phyloP scores from a whole-genome alignment of 2,888 invertebrate genomes.

The Vesta saturnalis region DNA sequence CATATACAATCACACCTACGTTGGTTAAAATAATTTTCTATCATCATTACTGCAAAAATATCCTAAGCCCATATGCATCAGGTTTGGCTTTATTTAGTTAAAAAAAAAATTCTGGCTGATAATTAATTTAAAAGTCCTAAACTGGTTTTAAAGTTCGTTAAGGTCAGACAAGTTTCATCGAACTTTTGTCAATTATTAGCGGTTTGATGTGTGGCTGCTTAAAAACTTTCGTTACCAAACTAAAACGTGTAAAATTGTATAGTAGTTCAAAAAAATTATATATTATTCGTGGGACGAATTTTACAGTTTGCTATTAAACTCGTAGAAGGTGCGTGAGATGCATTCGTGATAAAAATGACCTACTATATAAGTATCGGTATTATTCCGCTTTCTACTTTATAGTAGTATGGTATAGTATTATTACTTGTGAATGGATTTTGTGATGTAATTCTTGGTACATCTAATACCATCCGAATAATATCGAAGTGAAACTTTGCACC shows the following conservation, averaged over 20 bases:
- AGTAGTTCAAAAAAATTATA: conserved; percentile 11
- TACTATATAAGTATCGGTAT: conserved; percentile 46
- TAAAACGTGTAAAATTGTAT: conserved; percentile 24
- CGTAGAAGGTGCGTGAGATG: conserved; percentile 40
- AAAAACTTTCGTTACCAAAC: conserved; percentile 27
- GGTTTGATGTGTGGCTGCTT: conserved; percentile 25
- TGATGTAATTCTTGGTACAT: conserved; percentile 41
- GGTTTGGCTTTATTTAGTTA: neutral
- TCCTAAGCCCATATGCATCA: neutral
- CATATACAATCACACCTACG: conserved; percentile 11
- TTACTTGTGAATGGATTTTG: conserved; percentile 45
- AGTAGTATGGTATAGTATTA: conserved; percentile 38
- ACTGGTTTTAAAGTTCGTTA: conserved; percentile 22
- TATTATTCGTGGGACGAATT: conserved; percentile 28
- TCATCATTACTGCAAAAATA: neutral
- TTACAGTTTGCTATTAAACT: conserved; percentile 35
- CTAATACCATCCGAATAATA: conserved; percentile 27
- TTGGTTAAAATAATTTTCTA: neutral
- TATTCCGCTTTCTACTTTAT: conserved; percentile 44
- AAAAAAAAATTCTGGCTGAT: neutral
- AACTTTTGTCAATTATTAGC: conserved; percentile 28
- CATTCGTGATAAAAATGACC: conserved; percentile 49
- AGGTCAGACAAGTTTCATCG: conserved; percentile 24
- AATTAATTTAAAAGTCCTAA: conserved; percentile 15
- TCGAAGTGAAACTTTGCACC: conserved; percentile 41